Conservation (phyloP, 2,888 invertebrate species). For the Hybos culiciformis region DNA sequence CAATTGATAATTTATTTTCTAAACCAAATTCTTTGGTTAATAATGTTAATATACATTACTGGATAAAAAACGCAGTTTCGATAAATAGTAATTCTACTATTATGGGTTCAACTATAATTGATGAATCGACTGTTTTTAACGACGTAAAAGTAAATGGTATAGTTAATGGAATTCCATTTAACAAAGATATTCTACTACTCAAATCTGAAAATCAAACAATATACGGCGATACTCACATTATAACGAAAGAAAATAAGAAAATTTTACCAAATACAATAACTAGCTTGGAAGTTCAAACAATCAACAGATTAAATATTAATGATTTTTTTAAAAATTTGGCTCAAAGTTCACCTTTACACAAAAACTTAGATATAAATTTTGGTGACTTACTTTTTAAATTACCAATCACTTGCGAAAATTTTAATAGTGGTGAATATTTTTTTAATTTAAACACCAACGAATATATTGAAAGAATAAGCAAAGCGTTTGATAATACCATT, state of each 20-base stretch:
- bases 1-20: conserved; percentile 29
- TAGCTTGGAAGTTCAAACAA: conserved; percentile 21
- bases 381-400: conserved; percentile 23
- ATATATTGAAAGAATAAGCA: conserved; percentile 6
- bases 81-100: conserved; percentile 33
- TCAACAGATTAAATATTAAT: conserved; percentile 29
- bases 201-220: conserved; percentile 23
- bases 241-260: conserved; percentile 18
- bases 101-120: conserved; percentile 33
- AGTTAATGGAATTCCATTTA: conserved; percentile 34
- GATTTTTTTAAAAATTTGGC: conserved; percentile 27
- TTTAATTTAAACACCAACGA: conserved; percentile 2
- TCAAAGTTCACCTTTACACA: neutral
- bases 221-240: conserved; percentile 21
- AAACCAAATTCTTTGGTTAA: conserved; percentile 28
- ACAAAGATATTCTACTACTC: conserved; percentile 30
- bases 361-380: conserved; percentile 3
- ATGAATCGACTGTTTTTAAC: conserved; percentile 24
- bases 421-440: conserved; percentile 15
- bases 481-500: neutral
- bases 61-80: conserved; percentile 36
- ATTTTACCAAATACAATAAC: conserved; percentile 25
- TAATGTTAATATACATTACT: conserved; percentile 36
- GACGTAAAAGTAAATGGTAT: conserved; percentile 23
- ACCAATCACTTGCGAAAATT: conserved; percentile 20